A percentile compares a stretch with the other conserved stretches of the same genome.
Evolutionary conservation across 2,797 vertebrate species (phyloP).

Genomic region (Fundulus diaphanus): DNA sequence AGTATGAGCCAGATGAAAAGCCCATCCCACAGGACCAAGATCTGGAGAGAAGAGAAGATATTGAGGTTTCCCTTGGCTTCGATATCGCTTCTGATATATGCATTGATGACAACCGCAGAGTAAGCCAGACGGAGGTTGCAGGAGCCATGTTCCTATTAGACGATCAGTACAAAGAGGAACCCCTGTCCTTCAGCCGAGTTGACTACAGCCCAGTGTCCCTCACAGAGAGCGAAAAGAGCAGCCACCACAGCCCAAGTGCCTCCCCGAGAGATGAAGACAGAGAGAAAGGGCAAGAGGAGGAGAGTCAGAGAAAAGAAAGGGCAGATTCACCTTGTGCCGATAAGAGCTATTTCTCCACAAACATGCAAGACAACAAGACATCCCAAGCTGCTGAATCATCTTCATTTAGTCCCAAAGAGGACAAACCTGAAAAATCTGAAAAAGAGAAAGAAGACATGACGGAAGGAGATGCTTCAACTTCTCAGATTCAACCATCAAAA

Average conservation of each 20-base stretch:
- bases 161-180: constrained; percentile 79
- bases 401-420: constrained; percentile 74
- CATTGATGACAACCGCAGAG: constrained; percentile 75
- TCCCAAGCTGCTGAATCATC: constrained; percentile 63
- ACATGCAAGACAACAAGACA: constrained; percentile 86
- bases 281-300: constrained; percentile 78
- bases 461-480: constrained; percentile 28
- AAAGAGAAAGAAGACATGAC: constrained; percentile 70
- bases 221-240: constrained; percentile 68
- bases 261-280: constrained; percentile 73
- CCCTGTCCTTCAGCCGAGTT: constrained; percentile 73
- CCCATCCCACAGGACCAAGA: constrained; percentile 70
- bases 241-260: constrained; percentile 66
- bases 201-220: constrained; percentile 73
- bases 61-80: constrained; percentile 54
- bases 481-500: constrained; percentile 35
- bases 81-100: constrained; percentile 59
- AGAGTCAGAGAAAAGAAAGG: constrained; percentile 83
- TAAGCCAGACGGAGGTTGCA: constrained; percentile 64
- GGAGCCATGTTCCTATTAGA: constrained; percentile 67
- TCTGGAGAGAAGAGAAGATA: constrained; percentile 59
- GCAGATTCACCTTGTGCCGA: constrained; percentile 85
- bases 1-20: constrained; percentile 85
- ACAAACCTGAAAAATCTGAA: constrained; percentile 79
- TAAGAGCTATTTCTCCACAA: constrained; percentile 84